phyloP scores from a whole-genome alignment of 1,140 invertebrate genomes.

The Rhyzopertha dominica region DNA sequence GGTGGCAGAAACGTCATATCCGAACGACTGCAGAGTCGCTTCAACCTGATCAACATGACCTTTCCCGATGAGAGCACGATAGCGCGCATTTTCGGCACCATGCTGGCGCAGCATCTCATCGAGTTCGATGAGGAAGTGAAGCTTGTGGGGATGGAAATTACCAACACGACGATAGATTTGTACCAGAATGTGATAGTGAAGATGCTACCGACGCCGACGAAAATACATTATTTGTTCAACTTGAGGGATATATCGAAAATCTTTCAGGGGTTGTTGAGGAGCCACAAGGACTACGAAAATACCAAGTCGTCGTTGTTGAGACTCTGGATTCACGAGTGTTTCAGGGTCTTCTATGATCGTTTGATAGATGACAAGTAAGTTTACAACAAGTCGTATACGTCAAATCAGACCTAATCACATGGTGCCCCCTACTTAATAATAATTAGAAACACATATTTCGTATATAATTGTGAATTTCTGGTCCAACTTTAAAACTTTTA shows the following conservation, averaged over 20 bases:
- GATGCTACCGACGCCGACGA: conserved; percentile 78
- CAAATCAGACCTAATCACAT: too few relatives aligned
- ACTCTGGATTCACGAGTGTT: conserved; percentile 80
- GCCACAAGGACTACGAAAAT: conserved; percentile 68
- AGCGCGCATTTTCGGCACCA: conserved; percentile 72
- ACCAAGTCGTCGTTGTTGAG: conserved; percentile 63
- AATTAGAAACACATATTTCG: too few relatives aligned
- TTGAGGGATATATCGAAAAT: conserved; percentile 79
- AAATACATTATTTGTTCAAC: conserved; percentile 87
- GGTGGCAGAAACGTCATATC: conserved; percentile 74
- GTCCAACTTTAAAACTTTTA: too few relatives aligned
- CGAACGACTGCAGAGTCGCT: conserved; percentile 67
- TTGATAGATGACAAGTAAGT: conserved; percentile 67
- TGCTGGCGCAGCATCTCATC: conserved; percentile 72
- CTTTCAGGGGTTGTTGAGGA: conserved; percentile 67
- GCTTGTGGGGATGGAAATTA: conserved; percentile 57
- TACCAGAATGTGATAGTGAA: conserved; percentile 65
- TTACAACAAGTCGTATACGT: too few relatives aligned
- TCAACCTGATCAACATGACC: conserved; percentile 78
- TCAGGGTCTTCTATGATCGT: conserved; percentile 76
- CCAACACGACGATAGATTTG: conserved; percentile 65
- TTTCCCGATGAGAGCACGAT: conserved; percentile 74
- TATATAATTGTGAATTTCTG: too few relatives aligned
- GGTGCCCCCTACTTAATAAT: too few relatives aligned
- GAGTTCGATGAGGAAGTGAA: conserved; percentile 76